phyloP scores from a whole-genome alignment of 1,140 invertebrate species.

The Ganaspis sp. region DNA sequence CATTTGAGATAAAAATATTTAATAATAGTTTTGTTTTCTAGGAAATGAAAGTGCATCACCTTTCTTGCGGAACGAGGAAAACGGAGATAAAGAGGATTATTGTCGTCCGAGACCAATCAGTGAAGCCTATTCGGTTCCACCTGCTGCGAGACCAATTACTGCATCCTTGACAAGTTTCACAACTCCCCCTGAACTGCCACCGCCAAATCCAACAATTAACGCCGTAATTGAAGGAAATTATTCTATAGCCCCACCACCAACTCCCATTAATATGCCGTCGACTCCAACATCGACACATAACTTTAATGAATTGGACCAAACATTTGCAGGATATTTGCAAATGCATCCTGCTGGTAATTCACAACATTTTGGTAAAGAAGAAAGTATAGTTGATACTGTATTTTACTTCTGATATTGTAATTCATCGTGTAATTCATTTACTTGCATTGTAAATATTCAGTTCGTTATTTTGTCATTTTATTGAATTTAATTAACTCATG shows the following conservation, averaged over 20 bases:
- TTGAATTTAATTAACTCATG: too few relatives aligned
- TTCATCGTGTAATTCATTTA: too few relatives aligned
- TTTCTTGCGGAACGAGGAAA: slow-evolving; percentile 31
- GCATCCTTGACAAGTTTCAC: slow-evolving; percentile 48
- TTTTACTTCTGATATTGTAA: too few relatives aligned
- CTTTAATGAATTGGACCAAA: slow-evolving; percentile 60
- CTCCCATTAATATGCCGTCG: slow-evolving; percentile 54
- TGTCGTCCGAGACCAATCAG: slow-evolving; percentile 76
- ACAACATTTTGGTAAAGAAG: background rate
- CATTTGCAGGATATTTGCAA: slow-evolving; percentile 76
- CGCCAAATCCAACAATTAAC: slow-evolving; percentile 49
- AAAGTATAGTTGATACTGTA: too few relatives aligned
- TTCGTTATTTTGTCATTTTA: too few relatives aligned
- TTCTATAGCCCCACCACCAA: slow-evolving; percentile 71
- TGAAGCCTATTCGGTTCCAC: slow-evolving; percentile 77
- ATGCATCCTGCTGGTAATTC: slow-evolving; percentile 75
- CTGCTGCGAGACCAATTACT: slow-evolving; percentile 73
- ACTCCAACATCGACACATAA: slow-evolving; percentile 50
- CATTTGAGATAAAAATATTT: slow-evolving; percentile 21
- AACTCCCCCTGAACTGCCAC: slow-evolving; percentile 55
- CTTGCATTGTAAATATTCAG: too few relatives aligned
- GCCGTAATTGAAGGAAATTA: slow-evolving; percentile 72
- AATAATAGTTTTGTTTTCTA: slow-evolving; percentile 24
- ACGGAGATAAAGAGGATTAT: slow-evolving; percentile 73
- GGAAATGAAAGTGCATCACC: slow-evolving; percentile 50